Percentiles rank a stretch among this genome's conserved stretches.
Conservation (phyloP, 2,113 vertebrate genomes). For the Leuciscus idus region DNA sequence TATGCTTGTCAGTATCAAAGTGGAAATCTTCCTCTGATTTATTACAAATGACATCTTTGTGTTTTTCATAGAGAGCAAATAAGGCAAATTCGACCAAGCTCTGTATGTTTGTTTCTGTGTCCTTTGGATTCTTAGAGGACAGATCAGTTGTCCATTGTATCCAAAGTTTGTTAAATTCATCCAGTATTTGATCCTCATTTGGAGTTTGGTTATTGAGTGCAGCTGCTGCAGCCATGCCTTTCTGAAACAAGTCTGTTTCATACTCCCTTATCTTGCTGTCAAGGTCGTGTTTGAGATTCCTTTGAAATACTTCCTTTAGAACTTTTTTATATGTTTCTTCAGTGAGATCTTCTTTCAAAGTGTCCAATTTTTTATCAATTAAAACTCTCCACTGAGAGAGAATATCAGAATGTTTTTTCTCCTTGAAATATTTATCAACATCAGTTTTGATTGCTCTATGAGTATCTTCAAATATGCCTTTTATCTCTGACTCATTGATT, state of each 20-base stretch:
- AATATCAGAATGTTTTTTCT: conserved; percentile 62
- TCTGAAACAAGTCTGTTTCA: conserved; percentile 54
- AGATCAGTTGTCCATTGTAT: conserved; percentile 29
- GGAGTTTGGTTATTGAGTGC: conserved; percentile 37
- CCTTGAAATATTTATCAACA: conserved; percentile 62
- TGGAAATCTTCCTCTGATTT: fast-evolving
- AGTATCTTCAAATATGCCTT: conserved; percentile 29
- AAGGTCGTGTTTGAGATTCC: conserved; percentile 53
- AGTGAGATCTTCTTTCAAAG: conserved; percentile 54
- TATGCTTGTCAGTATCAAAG: fast-evolving
- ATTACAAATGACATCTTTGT: neutral
- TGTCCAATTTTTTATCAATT: conserved; percentile 53
- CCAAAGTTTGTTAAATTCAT: conserved; percentile 61
- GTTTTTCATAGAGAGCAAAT: conserved; percentile 46
- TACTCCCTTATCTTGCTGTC: conserved; percentile 50
- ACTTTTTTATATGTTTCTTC: conserved; percentile 51
- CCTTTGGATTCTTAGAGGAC: neutral
- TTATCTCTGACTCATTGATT: conserved; percentile 48
- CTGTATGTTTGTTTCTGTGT: conserved; percentile 25
- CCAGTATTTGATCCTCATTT: conserved; percentile 47
- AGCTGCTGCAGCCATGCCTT: conserved; percentile 52
- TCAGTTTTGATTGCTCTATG: conserved; percentile 43
- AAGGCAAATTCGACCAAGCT: conserved; percentile 61
- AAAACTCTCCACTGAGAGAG: conserved; percentile 64
- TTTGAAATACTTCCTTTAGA: conserved; percentile 44